Conservation (phyloP, 2,113 vertebrate genomes). For the Bagarius yarrelli region DNA sequence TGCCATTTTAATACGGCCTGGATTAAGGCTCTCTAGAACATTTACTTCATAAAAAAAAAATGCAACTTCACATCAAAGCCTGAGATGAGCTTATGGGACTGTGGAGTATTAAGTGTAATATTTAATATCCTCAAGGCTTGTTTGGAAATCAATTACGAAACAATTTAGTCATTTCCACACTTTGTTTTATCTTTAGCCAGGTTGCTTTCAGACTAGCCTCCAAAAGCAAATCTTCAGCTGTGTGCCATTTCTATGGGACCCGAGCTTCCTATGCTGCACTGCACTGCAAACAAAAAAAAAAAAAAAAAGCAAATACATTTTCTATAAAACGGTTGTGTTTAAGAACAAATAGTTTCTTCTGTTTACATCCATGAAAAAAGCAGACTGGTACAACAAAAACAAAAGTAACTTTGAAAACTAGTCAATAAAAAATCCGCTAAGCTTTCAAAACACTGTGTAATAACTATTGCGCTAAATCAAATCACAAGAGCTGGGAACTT, state of each 20-base stretch:
- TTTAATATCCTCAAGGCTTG: slow-evolving; percentile 61
- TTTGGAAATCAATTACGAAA: slow-evolving; percentile 70
- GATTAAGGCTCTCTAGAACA: slow-evolving; percentile 64
- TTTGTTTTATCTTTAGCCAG: slow-evolving; percentile 58
- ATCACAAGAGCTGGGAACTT: slow-evolving; percentile 59
- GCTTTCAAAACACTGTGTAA: slow-evolving; percentile 43
- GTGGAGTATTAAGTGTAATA: slow-evolving; percentile 57
- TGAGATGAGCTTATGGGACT: slow-evolving; percentile 56
- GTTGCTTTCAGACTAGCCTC: slow-evolving; percentile 52
- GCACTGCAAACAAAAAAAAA: slow-evolving; percentile 11
- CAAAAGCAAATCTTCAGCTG: slow-evolving; percentile 55
- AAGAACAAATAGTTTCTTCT: slow-evolving; percentile 13
- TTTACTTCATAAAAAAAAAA: slow-evolving; percentile 60
- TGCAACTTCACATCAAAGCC: slow-evolving; percentile 64
- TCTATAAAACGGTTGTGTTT: slow-evolving; percentile 25
- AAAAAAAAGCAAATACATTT: no score
- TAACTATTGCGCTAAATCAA: slow-evolving; percentile 42
- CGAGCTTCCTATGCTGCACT: slow-evolving; percentile 48
- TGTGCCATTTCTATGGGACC: slow-evolving; percentile 30
- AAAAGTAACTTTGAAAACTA: slow-evolving; percentile 36
- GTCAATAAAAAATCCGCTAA: slow-evolving; percentile 24
- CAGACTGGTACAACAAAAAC: slow-evolving; percentile 23
- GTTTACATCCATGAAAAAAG: slow-evolving; percentile 34
- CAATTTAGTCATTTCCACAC: slow-evolving; percentile 61
- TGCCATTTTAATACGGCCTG: slow-evolving; percentile 60